A percentile compares a stretch with the other conserved stretches of the same genome.
phyloP scores from a whole-genome alignment of 2,113 vertebrate species.

The Macaca fascicularis region T2T-MFA8v1.1 NC_088377.1:190429001-190429500 shows the following conservation, averaged over 20 bases:
- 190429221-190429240: too few relatives aligned
- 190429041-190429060: neutral
- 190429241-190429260: neutral
- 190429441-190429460: neutral
- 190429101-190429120: neutral
- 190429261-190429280: neutral
- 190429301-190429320: neutral
- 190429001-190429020: neutral
- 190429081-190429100: neutral
- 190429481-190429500: neutral
- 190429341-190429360: neutral
- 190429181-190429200: neutral
- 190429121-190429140: neutral
- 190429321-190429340: neutral
- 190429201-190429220: too few relatives aligned
- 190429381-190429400: neutral
- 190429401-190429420: neutral
- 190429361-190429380: neutral
- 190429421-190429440: neutral
- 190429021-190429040: neutral
- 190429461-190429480: too few relatives aligned
- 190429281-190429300: neutral
- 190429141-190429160: neutral
- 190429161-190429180: too few relatives aligned
- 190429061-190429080: neutral